A percentile compares a stretch with the other conserved stretches of the same genome.
Conservation (phyloP, 2,797 vertebrate species). For the Rousettus madagascariensis region DNA sequence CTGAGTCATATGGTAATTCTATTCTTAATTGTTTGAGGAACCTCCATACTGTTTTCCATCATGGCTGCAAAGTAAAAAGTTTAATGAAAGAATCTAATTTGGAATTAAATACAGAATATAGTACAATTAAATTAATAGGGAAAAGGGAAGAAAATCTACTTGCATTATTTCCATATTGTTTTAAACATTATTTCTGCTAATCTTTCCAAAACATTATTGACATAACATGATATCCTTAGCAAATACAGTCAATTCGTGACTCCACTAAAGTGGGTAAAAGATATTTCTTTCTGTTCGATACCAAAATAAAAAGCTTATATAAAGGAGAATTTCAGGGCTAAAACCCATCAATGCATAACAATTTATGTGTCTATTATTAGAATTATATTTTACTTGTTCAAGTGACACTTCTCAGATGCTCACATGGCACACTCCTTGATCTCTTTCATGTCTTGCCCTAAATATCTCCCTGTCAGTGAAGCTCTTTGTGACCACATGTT, state of each 20-base stretch:
- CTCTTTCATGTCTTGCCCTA: not conserved
- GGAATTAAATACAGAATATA: constrained; percentile 15
- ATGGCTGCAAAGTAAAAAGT: not conserved
- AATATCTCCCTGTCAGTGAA: not conserved
- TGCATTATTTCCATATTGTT: constrained; percentile 9
- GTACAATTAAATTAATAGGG: not conserved
- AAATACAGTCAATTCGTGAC: not conserved
- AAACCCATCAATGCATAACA: not conserved
- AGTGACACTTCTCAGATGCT: not conserved
- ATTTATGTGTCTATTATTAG: not conserved
- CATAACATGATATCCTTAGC: not conserved
- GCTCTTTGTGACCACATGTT: not conserved
- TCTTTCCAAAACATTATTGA: constrained; percentile 21
- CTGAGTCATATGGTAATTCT: too few species aligned
- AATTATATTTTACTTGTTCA: not conserved
- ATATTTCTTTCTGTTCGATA: not conserved
- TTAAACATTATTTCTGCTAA: not conserved
- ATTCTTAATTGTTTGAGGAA: too few species aligned
- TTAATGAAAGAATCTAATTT: not conserved
- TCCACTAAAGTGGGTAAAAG: not conserved
- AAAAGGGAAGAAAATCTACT: constrained; percentile 34
- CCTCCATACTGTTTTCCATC: too few species aligned
- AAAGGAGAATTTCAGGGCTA: not conserved
- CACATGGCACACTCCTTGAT: not conserved
- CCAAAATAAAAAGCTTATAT: constrained; percentile 3